Evolutionary conservation across 2,888 invertebrate genomes (phyloP), one percentile per base, ranked within the genome.

Genomic region (Glaucopsyche alexis): DNA sequence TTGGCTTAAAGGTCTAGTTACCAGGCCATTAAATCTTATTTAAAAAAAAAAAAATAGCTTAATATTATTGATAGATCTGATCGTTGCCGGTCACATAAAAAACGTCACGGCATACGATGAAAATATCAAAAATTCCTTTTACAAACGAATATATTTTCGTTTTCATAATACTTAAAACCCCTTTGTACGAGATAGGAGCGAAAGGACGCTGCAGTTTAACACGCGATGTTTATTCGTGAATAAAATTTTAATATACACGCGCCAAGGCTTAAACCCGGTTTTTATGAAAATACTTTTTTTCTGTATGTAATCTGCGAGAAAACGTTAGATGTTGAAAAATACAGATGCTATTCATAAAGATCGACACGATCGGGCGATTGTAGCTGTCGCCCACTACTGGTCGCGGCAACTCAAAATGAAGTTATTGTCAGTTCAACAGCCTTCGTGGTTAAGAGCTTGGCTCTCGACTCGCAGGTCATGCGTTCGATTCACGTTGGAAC

Each of bases 171-270:
- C 29, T 47, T 29, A 69, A 69, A 69, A 69, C 49, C 69, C 45
- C 49, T 69, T 69, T 69, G 69, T 69, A 67, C 45, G 45, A 69
- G 69, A 69, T 49, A 49, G 69, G 19, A 67, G 19, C 47, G 45
- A 67, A 60, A 47, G 67, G 69, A 47, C 49, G 69, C 45, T 47
- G 47, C 45, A 69, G 47, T 19, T 45, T 49, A 13, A 67, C 67
- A 67, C 65, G 16, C 19, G 19, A 16, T 69, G 47, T 49, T 69
- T 49, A 69, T 49, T 69, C 47, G 47, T 69, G 69, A 19, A 69
- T 69, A 47, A 69, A 49, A 67, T 67, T 67, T 67, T 67, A 47
- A 69, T 49, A 45, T 47, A 47, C 69, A 45, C 69, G 49, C 29
- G 69, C 69, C 19, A 69, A 69, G 13, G 69, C 49, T 69, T 49